Base-by-base conservation (phyloP, 2,888 invertebrate genomes). In the Globia sparganii region DNA sequence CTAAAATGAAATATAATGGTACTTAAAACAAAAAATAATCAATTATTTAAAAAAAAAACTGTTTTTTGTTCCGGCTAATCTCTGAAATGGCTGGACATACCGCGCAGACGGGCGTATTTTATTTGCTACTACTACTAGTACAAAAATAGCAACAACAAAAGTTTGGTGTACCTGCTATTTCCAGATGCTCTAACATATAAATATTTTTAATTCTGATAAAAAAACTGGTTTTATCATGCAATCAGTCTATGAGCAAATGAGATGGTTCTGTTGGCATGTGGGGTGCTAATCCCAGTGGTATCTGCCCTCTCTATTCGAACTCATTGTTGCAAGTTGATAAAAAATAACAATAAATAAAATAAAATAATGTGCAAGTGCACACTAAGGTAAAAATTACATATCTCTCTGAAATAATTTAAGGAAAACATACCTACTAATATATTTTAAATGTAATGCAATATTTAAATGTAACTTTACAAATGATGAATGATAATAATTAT, bases 401-500 rank as follows among this genome's bases (percentile, higher is more conserved):
- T 37, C 21, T 53, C 43, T 46, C n/a, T 28, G 18, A 43, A 37
- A 80, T 83, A 21, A 43, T 62, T 68, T 59, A 25, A 83, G 59
- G 46, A 71, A 78, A 78, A 81, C 61, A 70, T 46, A 59, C 11
- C n/a, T 34, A 68, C 46, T 25, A 49, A 49, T 4, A 61, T 68
- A 58, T 58, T 31, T 59, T 21, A 34, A 68, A 68, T 59, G 13
- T 49, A 5, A 67, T 15, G 9, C n/a, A 58, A 78, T 70, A 71
- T 80, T 67, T 40, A 70, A 70, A 84, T 84, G 34, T 73, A 53
- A 43, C 56, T 53, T 21, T 43, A 70, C 61, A 56, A 66, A 66
- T 76, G 31, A 69, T 78, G 37, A n/a, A 79, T n/a, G 58, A 78
- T 78, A 78, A 59, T n/a, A n/a, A n/a, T n/a, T n/a, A 72, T n/a